Conservation (phyloP, 2,888 invertebrate genomes). For the Polydrusus cervinus region DNA sequence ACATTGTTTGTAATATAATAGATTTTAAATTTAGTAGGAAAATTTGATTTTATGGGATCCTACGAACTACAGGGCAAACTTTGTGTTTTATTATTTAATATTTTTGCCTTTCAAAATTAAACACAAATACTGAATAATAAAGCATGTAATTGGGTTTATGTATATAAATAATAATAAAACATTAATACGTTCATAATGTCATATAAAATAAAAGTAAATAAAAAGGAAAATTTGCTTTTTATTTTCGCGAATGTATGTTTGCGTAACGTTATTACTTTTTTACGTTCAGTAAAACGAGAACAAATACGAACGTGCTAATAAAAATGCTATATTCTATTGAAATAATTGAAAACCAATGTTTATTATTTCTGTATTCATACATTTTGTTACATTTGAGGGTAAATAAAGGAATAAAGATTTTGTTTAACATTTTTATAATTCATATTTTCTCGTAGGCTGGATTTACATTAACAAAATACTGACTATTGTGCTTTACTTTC, state of each 20-base stretch:
- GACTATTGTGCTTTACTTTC: too few relatives aligned
- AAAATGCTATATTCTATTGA: slow-evolving; percentile 19
- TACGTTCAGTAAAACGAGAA: slow-evolving; percentile 11
- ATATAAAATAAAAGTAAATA: slow-evolving; percentile 13
- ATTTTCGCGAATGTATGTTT: slow-evolving; percentile 11
- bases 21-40: too few relatives aligned
- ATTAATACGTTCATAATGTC: slow-evolving; percentile 4
- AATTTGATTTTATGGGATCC: too few relatives aligned
- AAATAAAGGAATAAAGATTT: too few relatives aligned
- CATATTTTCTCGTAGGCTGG: too few relatives aligned
- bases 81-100: too few relatives aligned
- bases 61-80: too few relatives aligned
- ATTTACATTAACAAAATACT: too few relatives aligned
- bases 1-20: too few relatives aligned
- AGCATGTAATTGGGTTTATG: not conserved
- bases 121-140: not conserved
- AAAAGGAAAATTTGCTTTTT: slow-evolving; percentile 7
- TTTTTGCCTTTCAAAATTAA: not conserved
- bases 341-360: slow-evolving; percentile 15
- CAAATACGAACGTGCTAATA: slow-evolving; percentile 14
- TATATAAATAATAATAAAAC: not conserved
- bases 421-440: too few relatives aligned
- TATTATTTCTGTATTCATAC: slow-evolving; percentile 13
- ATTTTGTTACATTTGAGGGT: slow-evolving; percentile 5
- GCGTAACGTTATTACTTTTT: slow-evolving; percentile 12